These are phyloP conservation scores for Bettongia penicillata DNA, from an alignment of 2,113 vertebrate species.

Conservation along the genomic window DNA sequence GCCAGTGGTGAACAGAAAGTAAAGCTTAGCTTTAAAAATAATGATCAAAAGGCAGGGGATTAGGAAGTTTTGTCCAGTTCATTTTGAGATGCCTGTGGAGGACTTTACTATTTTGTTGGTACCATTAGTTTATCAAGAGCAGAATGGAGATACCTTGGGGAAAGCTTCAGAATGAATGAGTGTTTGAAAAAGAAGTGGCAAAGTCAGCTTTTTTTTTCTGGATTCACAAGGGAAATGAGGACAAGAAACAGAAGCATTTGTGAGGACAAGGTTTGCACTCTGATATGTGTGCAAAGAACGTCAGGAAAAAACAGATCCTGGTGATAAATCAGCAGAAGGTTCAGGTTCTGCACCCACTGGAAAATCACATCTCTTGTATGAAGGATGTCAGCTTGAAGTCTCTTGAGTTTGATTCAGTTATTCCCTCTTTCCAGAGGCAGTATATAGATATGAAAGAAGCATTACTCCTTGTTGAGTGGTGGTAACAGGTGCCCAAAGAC, in stretches of 20 bases:
- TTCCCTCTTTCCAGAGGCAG: neutral
- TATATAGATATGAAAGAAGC: neutral
- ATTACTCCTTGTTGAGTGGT: neutral
- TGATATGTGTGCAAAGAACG: neutral
- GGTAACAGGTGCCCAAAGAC: neutral
- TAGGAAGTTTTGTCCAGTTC: slow-evolving; percentile 63
- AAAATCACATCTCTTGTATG: neutral
- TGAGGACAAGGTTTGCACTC: neutral
- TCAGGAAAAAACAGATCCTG: neutral
- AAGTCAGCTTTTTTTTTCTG: slow-evolving; percentile 49
- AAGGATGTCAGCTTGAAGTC: neutral
- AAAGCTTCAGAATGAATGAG: slow-evolving; percentile 30
- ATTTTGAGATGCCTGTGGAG: slow-evolving; percentile 50
- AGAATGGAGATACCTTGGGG: slow-evolving; percentile 40
- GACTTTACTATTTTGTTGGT: slow-evolving; percentile 49
- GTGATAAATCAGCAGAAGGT: neutral
- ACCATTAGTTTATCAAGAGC: slow-evolving; percentile 49
- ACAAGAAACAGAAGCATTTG: neutral
- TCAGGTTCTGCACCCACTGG: neutral
- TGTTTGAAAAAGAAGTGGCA: slow-evolving; percentile 49
- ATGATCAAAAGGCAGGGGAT: slow-evolving; percentile 56
- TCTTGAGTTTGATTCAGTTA: neutral
- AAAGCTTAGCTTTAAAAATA: slow-evolving; percentile 61
- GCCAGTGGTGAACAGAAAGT: slow-evolving; percentile 30
- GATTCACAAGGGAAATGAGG: slow-evolving; percentile 38